Percentiles rank a stretch among this genome's conserved stretches.
Evolutionary conservation across 2,888 invertebrate genomes (phyloP).

Genomic region (Kuschelorhynchus macadamiae): DNA sequence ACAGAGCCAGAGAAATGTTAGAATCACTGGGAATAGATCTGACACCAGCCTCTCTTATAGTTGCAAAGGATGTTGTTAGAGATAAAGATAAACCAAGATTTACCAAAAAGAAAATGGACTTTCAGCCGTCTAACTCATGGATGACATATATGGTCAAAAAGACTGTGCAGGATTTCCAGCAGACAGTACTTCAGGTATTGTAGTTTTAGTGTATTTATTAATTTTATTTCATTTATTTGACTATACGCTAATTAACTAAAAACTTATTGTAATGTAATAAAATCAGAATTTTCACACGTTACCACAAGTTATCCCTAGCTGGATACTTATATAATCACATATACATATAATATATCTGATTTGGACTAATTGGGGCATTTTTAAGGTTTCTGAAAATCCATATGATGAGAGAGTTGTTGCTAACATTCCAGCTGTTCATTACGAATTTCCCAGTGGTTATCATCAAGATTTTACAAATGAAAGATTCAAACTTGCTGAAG

Average conservation of each 20-base stretch:
- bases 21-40: slow-evolving; percentile 72
- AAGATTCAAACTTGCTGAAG: slow-evolving; percentile 93
- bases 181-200: slow-evolving; percentile 77
- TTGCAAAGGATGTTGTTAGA: slow-evolving; percentile 90
- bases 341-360: no score
- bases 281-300: no score
- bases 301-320: no score
- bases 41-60: slow-evolving; percentile 74
- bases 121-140: slow-evolving; percentile 91
- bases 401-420: slow-evolving; percentile 91
- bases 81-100: slow-evolving; percentile 92
- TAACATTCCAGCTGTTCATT: slow-evolving; percentile 91
- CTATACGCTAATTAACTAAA: no score
- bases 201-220: slow-evolving; percentile 10
- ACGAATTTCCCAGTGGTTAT: slow-evolving; percentile 98
- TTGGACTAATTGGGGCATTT: no score
- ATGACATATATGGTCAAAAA: slow-evolving; percentile 95
- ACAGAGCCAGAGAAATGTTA: slow-evolving; percentile 74
- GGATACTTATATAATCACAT: no score
- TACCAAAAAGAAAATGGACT: slow-evolving; percentile 81
- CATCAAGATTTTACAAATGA: slow-evolving; percentile 97
- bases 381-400: slow-evolving; percentile 87
- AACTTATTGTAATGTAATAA: no score
- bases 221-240: no score
- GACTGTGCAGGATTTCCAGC: slow-evolving; percentile 82